These are phyloP conservation scores for Anniella stebbinsi DNA, from an alignment of 2,797 vertebrate species.

Conservation along the genomic window DNA sequence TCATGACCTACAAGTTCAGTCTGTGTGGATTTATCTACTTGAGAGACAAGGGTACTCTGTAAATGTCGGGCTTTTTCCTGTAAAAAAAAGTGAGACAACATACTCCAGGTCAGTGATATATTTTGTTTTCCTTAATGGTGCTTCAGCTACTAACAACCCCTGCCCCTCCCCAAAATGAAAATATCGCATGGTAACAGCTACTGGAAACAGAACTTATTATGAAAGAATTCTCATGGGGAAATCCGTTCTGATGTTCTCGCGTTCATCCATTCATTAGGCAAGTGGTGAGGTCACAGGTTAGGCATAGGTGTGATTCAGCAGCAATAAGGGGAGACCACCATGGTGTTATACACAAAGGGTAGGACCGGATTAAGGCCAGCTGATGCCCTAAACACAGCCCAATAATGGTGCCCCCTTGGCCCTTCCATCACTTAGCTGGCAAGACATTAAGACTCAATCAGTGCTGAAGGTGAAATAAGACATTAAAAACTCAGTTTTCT, in stretches of 20 bases:
- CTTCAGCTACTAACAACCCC: conserved; percentile 9
- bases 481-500: no score
- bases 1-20: conserved; percentile 91
- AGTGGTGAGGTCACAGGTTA: neutral
- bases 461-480: no score
- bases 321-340: neutral
- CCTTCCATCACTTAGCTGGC: no score
- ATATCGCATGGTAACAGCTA: neutral
- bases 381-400: no score
- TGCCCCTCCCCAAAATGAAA: neutral
- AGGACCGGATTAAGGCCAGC: no score
- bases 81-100: conserved; percentile 66
- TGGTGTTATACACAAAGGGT: accelerated
- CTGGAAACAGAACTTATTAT: neutral
- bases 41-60: conserved; percentile 88
- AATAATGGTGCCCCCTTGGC: no score
- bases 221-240: neutral
- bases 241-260: conserved; percentile 1
- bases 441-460: no score
- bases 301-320: neutral
- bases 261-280: conserved; percentile 1
- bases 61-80: conserved; percentile 90
- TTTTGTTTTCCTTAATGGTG: conserved; percentile 7
- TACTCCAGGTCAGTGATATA: conserved; percentile 12
- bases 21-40: conserved; percentile 94